A percentile compares a stretch with the other conserved stretches of the same genome.
These are phyloP conservation scores for Polyodon spathula DNA, from an alignment of 2,113 vertebrate genomes.

Conservation along the genomic window DNA sequence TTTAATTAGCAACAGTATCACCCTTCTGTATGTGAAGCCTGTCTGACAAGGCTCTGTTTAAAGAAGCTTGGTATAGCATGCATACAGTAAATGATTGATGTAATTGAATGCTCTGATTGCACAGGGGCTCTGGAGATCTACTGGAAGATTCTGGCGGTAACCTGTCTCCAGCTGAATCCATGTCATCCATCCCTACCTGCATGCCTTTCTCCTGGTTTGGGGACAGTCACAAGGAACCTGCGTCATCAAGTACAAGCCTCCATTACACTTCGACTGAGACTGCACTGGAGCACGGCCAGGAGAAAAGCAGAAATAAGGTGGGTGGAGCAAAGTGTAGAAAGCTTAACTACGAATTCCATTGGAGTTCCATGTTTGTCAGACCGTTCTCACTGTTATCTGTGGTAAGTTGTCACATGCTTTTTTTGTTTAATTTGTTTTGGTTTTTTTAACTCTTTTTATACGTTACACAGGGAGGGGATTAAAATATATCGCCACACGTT, in stretches of 20 bases:
- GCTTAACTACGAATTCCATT: not conserved
- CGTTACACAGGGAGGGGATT: too few relatives aligned
- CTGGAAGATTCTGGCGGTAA: conserved; percentile 73
- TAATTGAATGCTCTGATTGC: not conserved
- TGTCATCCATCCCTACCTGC: conserved; percentile 78
- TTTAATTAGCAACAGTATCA: too few relatives aligned
- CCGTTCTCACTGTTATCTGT: conserved; percentile 55
- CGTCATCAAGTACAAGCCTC: conserved; percentile 63
- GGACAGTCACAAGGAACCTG: conserved; percentile 74
- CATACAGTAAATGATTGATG: not conserved
- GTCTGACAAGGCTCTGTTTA: not conserved
- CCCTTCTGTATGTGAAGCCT: too few relatives aligned
- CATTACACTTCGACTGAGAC: conserved; percentile 53
- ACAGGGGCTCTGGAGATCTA: conserved; percentile 75
- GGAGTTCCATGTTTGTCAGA: too few relatives aligned
- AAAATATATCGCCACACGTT: too few relatives aligned
- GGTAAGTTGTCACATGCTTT: conserved; percentile 23
- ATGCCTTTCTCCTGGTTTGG: conserved; percentile 91
- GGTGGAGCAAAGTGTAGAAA: not conserved
- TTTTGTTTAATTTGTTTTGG: too few relatives aligned
- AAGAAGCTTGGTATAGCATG: too few relatives aligned
- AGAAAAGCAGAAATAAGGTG: conserved; percentile 71
- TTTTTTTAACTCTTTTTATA: too few relatives aligned
- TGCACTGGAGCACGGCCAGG: conserved; percentile 58
- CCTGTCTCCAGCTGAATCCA: conserved; percentile 72